Evolutionary conservation across 2,888 invertebrate genomes (phyloP), one percentile per base, ranked within the genome.

Genomic region (Himalopsyche tibetana): DNA sequence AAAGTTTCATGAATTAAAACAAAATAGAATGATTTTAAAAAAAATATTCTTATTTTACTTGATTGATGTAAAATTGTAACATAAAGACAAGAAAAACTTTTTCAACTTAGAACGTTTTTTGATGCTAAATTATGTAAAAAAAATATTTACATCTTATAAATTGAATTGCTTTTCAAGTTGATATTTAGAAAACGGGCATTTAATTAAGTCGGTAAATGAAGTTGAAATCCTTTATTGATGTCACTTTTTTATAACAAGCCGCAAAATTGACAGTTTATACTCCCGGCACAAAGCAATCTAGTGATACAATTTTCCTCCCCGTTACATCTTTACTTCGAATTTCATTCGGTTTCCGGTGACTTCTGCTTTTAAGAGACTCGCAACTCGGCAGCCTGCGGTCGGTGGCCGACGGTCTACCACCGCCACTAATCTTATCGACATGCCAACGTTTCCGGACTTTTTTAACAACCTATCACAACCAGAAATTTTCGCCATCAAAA

Each of bases 391-490:
- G 63, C 63, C 8, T 28, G 74, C 74, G 74, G 12, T 74, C 28
- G 74, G 74, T 36, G 74, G 74, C 36, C 74, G 74, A 15, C 63
- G 28, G 28, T 63, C 74, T 36, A 36, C 74, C 38, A 15, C 74
- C 74, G 15, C 28, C 74, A 74, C 38, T 74, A 74, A 74, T 74
- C 74, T 74, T 74, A 74, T 74, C 74, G 74, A 74, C 74, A 74
- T 74, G 74, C 74, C 74, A 36, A 36, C 74, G 74, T 74, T 74
- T 74, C 74, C 74, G 74, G 36, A 36, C 74, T 74, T 74, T 74
- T 74, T 74, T 74, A 74, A 74, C 74, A 74, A 74, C 74, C 74
- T 74, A 74, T 74, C 74, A 74, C 74, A 74, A 74, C 74, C 74
- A 74, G 74, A 74, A 74, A 74, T 74, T 74, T 74, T 74, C 74